These are phyloP conservation scores for Bettongia penicillata DNA, from an alignment of 2,113 vertebrate species.

Conservation along the genomic window DNA sequence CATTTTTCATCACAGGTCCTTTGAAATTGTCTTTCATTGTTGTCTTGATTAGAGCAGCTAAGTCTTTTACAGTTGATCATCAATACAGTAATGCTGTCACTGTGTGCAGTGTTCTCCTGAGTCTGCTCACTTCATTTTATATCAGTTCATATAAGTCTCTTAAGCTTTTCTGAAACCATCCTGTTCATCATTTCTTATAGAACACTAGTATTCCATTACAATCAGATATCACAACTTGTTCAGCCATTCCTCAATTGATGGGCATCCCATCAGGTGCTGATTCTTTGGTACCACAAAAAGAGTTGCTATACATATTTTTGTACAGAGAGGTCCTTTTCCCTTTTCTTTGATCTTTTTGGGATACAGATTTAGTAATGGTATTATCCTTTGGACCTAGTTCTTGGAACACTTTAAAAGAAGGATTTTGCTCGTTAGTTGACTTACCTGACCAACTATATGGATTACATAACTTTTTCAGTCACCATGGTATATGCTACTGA, in stretches of 20 bases:
- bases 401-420: neutral
- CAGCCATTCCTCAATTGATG: neutral
- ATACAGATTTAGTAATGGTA: neutral
- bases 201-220: neutral
- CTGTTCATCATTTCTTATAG: neutral
- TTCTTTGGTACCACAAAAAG: neutral
- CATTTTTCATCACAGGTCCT: neutral
- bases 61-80: neutral
- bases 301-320: neutral
- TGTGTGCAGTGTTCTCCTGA: neutral
- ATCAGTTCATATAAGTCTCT: neutral
- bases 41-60: neutral
- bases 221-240: neutral
- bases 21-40: neutral
- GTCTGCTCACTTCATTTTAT: neutral
- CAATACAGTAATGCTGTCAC: neutral
- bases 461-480: neutral
- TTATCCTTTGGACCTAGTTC: neutral
- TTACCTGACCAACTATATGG: neutral
- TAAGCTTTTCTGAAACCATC: neutral
- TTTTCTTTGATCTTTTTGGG: neutral
- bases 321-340: neutral
- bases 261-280: neutral
- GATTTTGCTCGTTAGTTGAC: neutral
- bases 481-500: neutral